A percentile compares a stretch with the other conserved stretches of the same genome.
These are phyloP conservation scores for Odontamblyopus rebecca DNA, from an alignment of 2,797 vertebrate genomes.

Conservation along the genomic window DNA sequence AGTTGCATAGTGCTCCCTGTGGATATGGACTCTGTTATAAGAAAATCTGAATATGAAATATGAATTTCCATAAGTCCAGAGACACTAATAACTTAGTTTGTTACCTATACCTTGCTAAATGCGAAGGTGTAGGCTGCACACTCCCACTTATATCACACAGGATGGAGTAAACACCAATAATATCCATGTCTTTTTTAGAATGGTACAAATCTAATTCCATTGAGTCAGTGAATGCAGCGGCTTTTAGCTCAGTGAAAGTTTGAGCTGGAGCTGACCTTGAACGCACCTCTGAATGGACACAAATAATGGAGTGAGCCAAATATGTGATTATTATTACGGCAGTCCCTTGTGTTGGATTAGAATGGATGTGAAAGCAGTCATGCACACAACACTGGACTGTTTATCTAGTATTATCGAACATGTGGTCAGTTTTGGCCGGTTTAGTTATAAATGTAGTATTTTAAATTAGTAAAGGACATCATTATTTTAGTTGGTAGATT, in stretches of 20 bases:
- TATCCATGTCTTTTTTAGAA: background rate
- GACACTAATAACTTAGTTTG: no score
- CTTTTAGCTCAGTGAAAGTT: conserved; percentile 1
- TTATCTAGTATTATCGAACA: conserved; percentile 16
- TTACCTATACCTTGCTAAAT: no score
- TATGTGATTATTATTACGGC: conserved; percentile 19
- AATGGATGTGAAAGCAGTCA: conserved; percentile 32
- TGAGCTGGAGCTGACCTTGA: conserved; percentile 14
- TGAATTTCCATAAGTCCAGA: no score
- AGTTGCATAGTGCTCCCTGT: no score
- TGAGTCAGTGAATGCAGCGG: background rate
- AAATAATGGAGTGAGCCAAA: conserved; percentile 17
- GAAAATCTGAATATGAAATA: no score
- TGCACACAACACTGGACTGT: conserved; percentile 25
- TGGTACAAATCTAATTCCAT: background rate
- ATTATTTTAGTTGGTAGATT: background rate
- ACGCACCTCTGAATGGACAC: conserved; percentile 22
- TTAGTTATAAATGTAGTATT: background rate
- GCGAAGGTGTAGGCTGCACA: no score
- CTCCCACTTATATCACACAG: background rate
- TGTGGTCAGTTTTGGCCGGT: conserved; percentile 3
- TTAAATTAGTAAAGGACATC: background rate
- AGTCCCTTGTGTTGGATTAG: conserved; percentile 35
- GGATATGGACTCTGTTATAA: no score
- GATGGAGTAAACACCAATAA: background rate